Base-by-base conservation (phyloP, 1,140 invertebrate species). In the Lordiphosa stackelbergi region DNA sequence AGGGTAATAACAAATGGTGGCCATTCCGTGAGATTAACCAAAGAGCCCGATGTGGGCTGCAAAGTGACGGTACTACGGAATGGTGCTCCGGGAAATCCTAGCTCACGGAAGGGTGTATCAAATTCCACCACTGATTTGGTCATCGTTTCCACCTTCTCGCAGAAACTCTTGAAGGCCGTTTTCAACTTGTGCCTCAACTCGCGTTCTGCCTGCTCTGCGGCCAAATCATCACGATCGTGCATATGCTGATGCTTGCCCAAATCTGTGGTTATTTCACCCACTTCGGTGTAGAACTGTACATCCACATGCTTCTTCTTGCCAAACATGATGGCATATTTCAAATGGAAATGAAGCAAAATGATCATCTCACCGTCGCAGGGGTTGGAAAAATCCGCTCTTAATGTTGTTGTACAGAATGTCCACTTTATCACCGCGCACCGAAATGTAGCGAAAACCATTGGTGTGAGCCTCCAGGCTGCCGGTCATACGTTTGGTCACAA, bases 371-470 rank as follows among this genome's bases (percentile, higher is more conserved):
- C 95, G 89, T 99, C 98, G 88, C 98, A 99, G 0, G 0, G 98
- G 98, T 90, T 99, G 98, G 89, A 99, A 99, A 89, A 99, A 98
- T 5, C 98, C 98, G 88, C 99, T 98, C 87, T 99, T 98, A 64
- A 99, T 99, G 88, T 99, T 99, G 89, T 99, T 99, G 86, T 99
- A 99, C 12, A 99, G 89, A 73, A 99, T 98, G 85, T 99, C 98
- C 1, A 99, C 97, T 91, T 99, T 99, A 84, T 99, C 98, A 7
- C 98, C 98, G 72, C 98, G 92, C 2, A 99, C 95, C 2, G 97
- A 99, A 2, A 97, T 99, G 84, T 99, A 99, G 13, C 98, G 93
- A 85, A 99, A 99, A 47, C 98, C 98, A 89, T 99, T 99, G 0
- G 93, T 92, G 78, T 99, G 98, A 0, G 98, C 97, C 89, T 99